These are phyloP conservation scores for Pandion haliaetus DNA, from an alignment of 2,113 vertebrate species.

Conservation along the genomic window DNA sequence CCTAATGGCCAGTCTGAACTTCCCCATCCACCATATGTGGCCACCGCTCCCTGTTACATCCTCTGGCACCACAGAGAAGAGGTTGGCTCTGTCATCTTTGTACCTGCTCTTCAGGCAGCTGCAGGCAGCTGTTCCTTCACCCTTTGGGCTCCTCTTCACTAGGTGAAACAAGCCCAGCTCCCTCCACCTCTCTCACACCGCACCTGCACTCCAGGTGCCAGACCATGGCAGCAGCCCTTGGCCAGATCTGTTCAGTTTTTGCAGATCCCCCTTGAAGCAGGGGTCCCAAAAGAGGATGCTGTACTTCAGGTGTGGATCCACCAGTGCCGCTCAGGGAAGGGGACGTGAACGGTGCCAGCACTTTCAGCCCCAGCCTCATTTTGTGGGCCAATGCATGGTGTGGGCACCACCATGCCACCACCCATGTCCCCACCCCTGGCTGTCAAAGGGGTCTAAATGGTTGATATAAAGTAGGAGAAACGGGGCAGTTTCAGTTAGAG, in stretches of 20 bases:
- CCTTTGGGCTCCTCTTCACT: neutral
- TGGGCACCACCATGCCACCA: neutral
- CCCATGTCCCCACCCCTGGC: fast-evolving
- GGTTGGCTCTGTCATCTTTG: neutral
- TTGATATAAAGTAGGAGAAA: neutral
- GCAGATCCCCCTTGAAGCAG: neutral
- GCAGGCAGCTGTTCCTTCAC: neutral
- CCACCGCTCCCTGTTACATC: neutral
- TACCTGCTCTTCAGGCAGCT: neutral
- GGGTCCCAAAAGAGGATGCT: neutral
- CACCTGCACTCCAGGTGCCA: neutral
- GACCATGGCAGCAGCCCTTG: neutral
- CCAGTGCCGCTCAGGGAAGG: neutral
- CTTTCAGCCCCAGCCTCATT: neutral
- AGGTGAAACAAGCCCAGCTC: neutral
- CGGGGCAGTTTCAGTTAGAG: neutral
- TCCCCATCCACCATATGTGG: fast-evolving
- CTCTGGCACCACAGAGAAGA: neutral
- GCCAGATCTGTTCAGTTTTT: neutral
- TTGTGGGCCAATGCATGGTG: neutral
- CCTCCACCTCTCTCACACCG: fast-evolving
- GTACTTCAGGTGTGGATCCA: neutral
- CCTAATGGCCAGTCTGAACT: neutral
- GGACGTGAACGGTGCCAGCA: neutral
- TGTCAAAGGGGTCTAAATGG: neutral